Percentiles rank a stretch among this genome's conserved stretches.
Conservation (phyloP, 2,888 invertebrate genomes). For the Sisyra terminalis region DNA sequence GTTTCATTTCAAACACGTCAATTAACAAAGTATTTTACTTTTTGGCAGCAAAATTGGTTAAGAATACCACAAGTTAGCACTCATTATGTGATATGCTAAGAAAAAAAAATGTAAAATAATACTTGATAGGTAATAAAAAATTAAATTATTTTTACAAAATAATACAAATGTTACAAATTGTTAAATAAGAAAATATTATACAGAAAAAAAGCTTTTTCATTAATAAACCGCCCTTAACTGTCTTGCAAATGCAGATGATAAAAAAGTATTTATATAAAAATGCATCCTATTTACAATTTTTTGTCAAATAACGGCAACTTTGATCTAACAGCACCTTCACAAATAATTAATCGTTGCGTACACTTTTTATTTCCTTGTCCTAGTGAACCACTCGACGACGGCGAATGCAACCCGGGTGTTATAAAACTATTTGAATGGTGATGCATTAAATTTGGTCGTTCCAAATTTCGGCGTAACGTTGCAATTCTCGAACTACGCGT, state of each 20-base stretch:
- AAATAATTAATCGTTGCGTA: slow-evolving; percentile 52
- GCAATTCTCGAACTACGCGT: slow-evolving; percentile 14
- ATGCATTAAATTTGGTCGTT: slow-evolving; percentile 6
- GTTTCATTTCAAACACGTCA: too few species aligned
- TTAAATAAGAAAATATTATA: too few species aligned
- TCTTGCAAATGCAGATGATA: neutral
- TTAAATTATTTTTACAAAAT: slow-evolving; percentile 1
- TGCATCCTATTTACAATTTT: slow-evolving; percentile 27
- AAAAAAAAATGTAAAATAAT: too few species aligned
- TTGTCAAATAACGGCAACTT: slow-evolving; percentile 76
- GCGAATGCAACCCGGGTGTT: slow-evolving; percentile 18
- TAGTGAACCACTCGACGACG: slow-evolving; percentile 19
- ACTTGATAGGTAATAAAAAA: neutral
- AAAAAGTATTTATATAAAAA: neutral
- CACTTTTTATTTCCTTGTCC: slow-evolving; percentile 26
- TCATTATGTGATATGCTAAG: too few species aligned
- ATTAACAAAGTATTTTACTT: too few species aligned
- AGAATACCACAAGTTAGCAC: too few species aligned
- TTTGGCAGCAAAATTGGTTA: too few species aligned
- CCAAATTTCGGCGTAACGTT: slow-evolving; percentile 11
- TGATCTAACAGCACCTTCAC: slow-evolving; percentile 74
- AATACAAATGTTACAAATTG: slow-evolving; percentile 1
- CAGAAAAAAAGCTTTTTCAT: neutral
- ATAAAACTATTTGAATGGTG: slow-evolving; percentile 16
- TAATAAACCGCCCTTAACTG: neutral